A percentile compares a stretch with the other conserved stretches of the same genome.
These are phyloP conservation scores for Anoura caudifer DNA, from an alignment of 2,113 vertebrate genomes.

Conservation along the genomic window DNA sequence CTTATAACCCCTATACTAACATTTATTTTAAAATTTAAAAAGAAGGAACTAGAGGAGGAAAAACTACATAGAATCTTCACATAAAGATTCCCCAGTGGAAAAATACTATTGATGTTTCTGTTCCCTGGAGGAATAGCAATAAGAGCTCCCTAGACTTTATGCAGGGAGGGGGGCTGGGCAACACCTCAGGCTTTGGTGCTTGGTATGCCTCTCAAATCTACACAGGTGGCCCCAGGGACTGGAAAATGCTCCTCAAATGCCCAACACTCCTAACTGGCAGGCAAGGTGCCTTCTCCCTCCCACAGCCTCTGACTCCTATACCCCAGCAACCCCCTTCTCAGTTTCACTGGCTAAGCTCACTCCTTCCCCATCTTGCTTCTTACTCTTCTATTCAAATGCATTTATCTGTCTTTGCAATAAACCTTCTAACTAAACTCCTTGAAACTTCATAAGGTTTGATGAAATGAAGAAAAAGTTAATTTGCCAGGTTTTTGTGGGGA, in stretches of 20 bases:
- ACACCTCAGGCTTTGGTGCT: not conserved
- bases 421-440: not conserved
- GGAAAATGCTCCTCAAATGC: not conserved
- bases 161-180: not conserved
- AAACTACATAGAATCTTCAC: not conserved
- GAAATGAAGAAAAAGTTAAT: not conserved
- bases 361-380: not conserved
- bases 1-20: not conserved
- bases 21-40: not conserved
- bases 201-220: not conserved
- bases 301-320: not conserved
- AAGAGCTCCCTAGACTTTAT: too few relatives aligned
- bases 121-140: not conserved
- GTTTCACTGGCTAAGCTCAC: not conserved
- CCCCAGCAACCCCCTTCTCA: not conserved
- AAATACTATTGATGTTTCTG: not conserved
- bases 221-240: not conserved
- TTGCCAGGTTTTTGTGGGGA: not conserved
- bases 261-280: not conserved
- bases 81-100: not conserved
- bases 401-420: not conserved
- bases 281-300: not conserved
- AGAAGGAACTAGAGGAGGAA: not conserved
- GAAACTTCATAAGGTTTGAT: not conserved
- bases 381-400: not conserved